Base-by-base conservation (phyloP, 2,113 vertebrate species). In the Caranx melampygus region DNA sequence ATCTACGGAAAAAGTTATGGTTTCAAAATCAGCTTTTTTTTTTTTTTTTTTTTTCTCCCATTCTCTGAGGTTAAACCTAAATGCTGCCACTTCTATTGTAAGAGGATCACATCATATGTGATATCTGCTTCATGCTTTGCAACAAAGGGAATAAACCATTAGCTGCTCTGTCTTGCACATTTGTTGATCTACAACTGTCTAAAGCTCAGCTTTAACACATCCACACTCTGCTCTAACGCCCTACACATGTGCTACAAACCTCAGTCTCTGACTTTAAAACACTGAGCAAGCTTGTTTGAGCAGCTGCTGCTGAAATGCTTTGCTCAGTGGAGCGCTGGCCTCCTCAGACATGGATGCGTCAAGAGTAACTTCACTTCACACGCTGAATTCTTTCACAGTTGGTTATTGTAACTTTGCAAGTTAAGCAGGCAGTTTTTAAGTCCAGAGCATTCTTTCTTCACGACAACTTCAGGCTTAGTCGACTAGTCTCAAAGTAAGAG, bases 311-410 rank as follows among this genome's bases (percentile, higher is more conserved):
- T 67, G 44, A 80, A 78, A 78, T 57, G 44, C 67, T 83, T 83
- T 81, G 74, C 10, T 83, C 80, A 62, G 57, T 76, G 73, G 72
- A 75, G 77, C 88, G 60, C 42, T 13, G 49, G 42, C 85, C 69
- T 47, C 45, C 80, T 58, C 72, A 57, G 67, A 79, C 72, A 80
- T 61, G 72, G 60, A 64, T 68, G 52, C 80, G 49, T 71, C 57
- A 75, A 72, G 59, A 78, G 74, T 54, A 59, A 79, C 68, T 73
- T 79, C n/a, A 60, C 3, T 42, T 57, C 76, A 47, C 63, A 55
- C 21, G 20, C 12, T 60, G 40, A 68, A 47, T 75, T 76, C 18
- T 75, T 58, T 58, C 58, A 62, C 49, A 51, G 26, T 44, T 31
- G 11, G 57, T 74, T 45, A 34, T 31, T 67, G 69, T 42, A 78